Evolutionary conservation across 2,113 vertebrate species (phyloP), one percentile per base, ranked within the genome.

Genomic region (Noturus placidus): DNA sequence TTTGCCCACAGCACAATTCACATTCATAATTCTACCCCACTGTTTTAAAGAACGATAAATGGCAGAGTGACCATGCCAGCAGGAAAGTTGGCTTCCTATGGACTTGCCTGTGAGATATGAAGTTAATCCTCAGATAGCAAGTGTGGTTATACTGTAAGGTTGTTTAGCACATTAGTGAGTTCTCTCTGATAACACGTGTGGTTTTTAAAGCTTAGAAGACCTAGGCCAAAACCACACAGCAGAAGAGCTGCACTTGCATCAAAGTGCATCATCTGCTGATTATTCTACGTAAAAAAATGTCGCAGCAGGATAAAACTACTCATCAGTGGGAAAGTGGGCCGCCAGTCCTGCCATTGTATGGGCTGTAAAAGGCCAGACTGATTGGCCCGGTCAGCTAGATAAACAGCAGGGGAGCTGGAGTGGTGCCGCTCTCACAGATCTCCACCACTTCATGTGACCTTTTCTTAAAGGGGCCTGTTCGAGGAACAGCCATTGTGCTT

Each of bases 321-420:
- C 22, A 83, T 74, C 17, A 87, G 17, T 13, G 50, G 56, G 57
- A 77, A 77, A 77, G 30, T 76, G 42, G 69, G 38, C 42, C 33
- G 30, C 56, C 69, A 87, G 77, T 69, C 76, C 35, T 22, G 59
- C 61, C 33, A 67, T 83, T 84, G 87, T 78, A 59, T 70, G 63
- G 78, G 35, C 87, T 78, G 35, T 50, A 76, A 83, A 82, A 83
- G 81, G 42, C 38, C 46, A 87, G 81, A 77, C 81, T 78, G 72
- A 82, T 82, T 81, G 83, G 76, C 38, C 65, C 10, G 33, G 81
- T 87, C 69, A 87, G 87, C 61, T 63, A 85, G 65, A 89, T 86
- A 59, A 86, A 63, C 78, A 82, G 84, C 42, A 77, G 38, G 56
- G 57, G 42, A 52, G 15, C 56, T 76, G 54, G 19, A 85, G 57